These are phyloP conservation scores for Agrotis puta DNA, from an alignment of 2,888 invertebrate species.

Conservation along the genomic window DNA sequence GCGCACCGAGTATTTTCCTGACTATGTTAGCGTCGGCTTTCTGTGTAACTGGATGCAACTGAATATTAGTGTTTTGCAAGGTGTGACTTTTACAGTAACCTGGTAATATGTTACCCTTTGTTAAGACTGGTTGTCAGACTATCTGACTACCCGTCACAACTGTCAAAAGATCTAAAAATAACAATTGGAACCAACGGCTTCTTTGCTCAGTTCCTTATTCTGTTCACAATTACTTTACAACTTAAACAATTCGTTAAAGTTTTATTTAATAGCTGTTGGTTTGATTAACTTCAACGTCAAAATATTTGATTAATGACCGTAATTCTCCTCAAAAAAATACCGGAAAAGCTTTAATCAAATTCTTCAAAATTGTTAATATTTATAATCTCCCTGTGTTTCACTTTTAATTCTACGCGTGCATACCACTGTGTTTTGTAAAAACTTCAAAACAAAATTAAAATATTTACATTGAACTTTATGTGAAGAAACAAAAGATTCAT, in stretches of 20 bases:
- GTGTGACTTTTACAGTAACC: too few species aligned
- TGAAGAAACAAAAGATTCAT: slow-evolving; percentile 34
- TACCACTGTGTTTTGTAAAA: slow-evolving; percentile 82
- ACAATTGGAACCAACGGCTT: too few species aligned
- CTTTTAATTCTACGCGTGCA: slow-evolving; percentile 88
- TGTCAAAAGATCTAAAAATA: not conserved
- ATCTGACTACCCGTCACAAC: not conserved
- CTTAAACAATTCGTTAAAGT: not conserved
- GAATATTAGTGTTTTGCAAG: too few species aligned
- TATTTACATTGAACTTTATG: slow-evolving; percentile 7
- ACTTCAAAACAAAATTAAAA: not conserved
- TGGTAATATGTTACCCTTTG: too few species aligned
- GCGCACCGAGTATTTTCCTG: not conserved
- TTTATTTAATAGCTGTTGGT: not conserved
- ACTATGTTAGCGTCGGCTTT: not conserved
- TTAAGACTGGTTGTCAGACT: too few species aligned
- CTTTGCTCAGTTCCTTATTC: not conserved
- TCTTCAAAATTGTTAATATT: slow-evolving; percentile 38
- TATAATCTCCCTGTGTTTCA: slow-evolving; percentile 79
- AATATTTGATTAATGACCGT: not conserved
- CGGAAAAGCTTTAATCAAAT: slow-evolving; percentile 56
- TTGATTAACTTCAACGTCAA: not conserved
- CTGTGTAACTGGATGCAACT: not conserved
- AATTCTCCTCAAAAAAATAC: slow-evolving; percentile 39
- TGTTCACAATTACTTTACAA: not conserved